Evolutionary conservation across 2,888 invertebrate species (phyloP).

Genomic region (Cheilosia variabilis): DNA sequence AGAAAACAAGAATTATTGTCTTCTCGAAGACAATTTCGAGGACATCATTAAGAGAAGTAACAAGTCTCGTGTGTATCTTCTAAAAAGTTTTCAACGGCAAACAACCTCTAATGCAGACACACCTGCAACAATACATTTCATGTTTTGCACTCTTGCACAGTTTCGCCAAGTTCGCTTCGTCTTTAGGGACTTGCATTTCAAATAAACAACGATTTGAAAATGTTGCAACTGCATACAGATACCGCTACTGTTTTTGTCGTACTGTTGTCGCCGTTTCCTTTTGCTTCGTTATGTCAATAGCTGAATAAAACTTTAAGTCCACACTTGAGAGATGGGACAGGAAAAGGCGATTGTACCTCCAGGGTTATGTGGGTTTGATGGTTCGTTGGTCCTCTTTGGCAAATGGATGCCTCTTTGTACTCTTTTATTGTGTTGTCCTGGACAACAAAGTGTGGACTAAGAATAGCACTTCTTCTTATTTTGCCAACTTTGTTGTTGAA

Average conservation of each 20-base stretch:
- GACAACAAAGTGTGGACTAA: constrained; percentile 37
- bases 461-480: constrained; percentile 19
- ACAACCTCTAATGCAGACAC: constrained; percentile 56
- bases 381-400: constrained; percentile 35
- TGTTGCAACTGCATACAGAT: constrained; percentile 48
- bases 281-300: constrained; percentile 70
- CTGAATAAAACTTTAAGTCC: constrained; percentile 67
- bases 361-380: constrained; percentile 57
- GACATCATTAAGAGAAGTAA: constrained; percentile 42
- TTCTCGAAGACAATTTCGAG: constrained; percentile 31
- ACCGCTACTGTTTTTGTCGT: constrained; percentile 10
- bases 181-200: constrained; percentile 42
- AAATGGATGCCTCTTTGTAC: constrained; percentile 12
- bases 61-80: constrained; percentile 16
- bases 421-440: constrained; percentile 31
- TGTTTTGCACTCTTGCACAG: constrained; percentile 21
- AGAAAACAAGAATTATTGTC: constrained; percentile 30
- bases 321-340: constrained; percentile 51
- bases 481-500: constrained; percentile 3
- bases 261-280: constrained; percentile 32
- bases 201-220: constrained; percentile 52
- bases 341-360: constrained; percentile 37
- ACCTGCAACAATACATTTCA: constrained; percentile 59
- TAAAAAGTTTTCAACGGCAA: constrained; percentile 45
- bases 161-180: constrained; percentile 11